Base-by-base conservation (phyloP, 2,113 vertebrate species). In the Triplophysa siluroides region DNA sequence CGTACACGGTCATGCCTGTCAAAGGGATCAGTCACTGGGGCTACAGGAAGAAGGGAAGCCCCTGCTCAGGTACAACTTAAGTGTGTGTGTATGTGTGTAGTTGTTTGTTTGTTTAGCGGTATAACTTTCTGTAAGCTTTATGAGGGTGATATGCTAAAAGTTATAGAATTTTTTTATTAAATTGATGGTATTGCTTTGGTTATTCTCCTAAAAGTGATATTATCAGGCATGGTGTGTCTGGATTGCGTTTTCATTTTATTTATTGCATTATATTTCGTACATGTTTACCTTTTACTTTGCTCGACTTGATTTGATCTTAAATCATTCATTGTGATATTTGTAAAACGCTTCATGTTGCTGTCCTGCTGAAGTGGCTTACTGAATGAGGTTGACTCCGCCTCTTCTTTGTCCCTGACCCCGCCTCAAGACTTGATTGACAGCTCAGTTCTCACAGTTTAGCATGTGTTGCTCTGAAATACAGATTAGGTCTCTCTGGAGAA, bases 11-110 rank as follows among this genome's bases (percentile, higher is more conserved):
- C 71, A 83, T 9, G 8, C 38, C n/a, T 78, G 81, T 79, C 38
- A 65, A 38, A 82, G 79, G 65, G 56, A 43, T 78, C 18, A 0
- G 0, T 43, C 78, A 83, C 50, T 85, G 77, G 87, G 86, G 78
- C 64, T 62, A 12, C 67, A 81, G 81, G 64, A 85, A 0, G 2
- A 83, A 70, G 68, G 83, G 26, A 0, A 0, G 23, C 21, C 19
- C 5, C 0, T 67, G 56, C 56, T 85, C 79, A 85, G 74, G 83
- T 83, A 80, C 52, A 65, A 78, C 29, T 21, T 18, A 8, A 66
- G 18, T 82, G 29, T 66, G 56, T 56, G 66, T 62, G 23, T 66
- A 33, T 56, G 66, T 62, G 24, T 63, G 52, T 79, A 43, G 68
- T 70, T 79, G 24, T 23, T 45, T 76, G 14, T 54, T 45, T 81